Base-by-base conservation (phyloP, 2,888 invertebrate genomes). In the Scelioninae gen. 1 region DNA sequence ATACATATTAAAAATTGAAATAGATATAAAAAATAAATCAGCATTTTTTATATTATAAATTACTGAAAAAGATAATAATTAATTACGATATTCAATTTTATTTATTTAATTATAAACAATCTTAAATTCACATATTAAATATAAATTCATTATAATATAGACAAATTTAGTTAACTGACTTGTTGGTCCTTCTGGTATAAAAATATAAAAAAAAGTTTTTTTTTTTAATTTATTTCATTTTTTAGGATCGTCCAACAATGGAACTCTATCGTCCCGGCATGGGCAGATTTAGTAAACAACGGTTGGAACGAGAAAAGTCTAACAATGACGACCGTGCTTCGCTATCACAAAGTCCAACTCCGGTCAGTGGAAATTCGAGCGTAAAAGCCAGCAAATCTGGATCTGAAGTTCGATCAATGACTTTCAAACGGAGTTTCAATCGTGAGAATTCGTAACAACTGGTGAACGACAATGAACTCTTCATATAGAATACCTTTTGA, bases 191-290 rank as follows among this genome's bases (percentile, higher is more conserved):
- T 23, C n/a, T 34, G 34, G 9, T 34, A 34, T 34, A 34, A 5
- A 34, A 34, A 34, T 38, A 38, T 4, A 38, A 38, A 10, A 11
- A 38, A 10, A 38, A 8, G 8, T 4, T 13, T 56, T 45, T 58
- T 58, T 78, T 40, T 43, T 66, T 15, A 66, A 15, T 16, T 74
- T 32, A 13, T 38, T 45, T 81, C 9, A 87, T 47, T 34, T 23
- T 3, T 43, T 8, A 96, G 96, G 97, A 98, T 93, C 96, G 98
- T 49, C 98, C 98, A 29, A 96, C 97, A 51, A 95, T 97, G 90
- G 96, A 96, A 81, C 96, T 98, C 86, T 98, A 98, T 92, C 95
- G 97, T 86, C 98, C 98, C 0, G 97, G 97, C 23, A 97, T 96
- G 96, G 95, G 96, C n/a, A 95, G 94, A 88, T 95, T 96, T 90